These are phyloP conservation scores for Sarotherodon lohbergeri DNA, from an alignment of 2,113 vertebrate species.

Conservation along the genomic window DNA sequence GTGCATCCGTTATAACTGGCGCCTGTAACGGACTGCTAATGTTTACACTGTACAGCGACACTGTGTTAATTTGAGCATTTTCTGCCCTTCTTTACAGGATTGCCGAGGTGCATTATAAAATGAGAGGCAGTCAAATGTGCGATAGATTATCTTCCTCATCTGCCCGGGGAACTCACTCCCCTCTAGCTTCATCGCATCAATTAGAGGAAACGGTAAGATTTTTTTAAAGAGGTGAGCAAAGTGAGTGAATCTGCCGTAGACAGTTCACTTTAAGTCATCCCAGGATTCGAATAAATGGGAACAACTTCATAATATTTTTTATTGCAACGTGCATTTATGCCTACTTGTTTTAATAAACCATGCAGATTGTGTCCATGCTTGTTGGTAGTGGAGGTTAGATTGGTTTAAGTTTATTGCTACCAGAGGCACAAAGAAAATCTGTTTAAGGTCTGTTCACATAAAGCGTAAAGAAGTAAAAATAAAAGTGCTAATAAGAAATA, in stretches of 20 bases:
- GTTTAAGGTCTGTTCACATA: neutral
- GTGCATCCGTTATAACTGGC: slow-evolving; percentile 41
- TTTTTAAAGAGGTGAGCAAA: slow-evolving; percentile 55
- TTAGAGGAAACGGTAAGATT: slow-evolving; percentile 62
- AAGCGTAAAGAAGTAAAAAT: neutral
- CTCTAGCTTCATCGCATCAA: slow-evolving; percentile 26
- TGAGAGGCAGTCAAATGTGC: slow-evolving; percentile 41
- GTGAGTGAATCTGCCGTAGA: neutral
- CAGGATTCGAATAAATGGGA: neutral
- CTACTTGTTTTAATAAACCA: neutral
- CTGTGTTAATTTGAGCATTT: slow-evolving; percentile 17
- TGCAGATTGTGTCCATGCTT: neutral
- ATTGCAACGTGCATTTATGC: neutral
- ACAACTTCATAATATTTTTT: neutral
- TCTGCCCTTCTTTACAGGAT: slow-evolving; percentile 39
- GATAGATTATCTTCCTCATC: slow-evolving; percentile 37
- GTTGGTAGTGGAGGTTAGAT: neutral
- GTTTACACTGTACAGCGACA: slow-evolving; percentile 46
- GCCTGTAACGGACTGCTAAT: slow-evolving; percentile 12
- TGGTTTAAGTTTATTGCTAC: neutral
- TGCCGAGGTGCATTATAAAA: slow-evolving; percentile 40
- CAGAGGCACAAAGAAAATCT: neutral
- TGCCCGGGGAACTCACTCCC: slow-evolving; percentile 20
- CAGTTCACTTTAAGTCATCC: neutral
- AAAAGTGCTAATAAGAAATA: neutral